Percentiles rank a stretch among this genome's conserved stretches.
phyloP scores from a whole-genome alignment of 2,113 vertebrate species.

The Chionis minor region DNA sequence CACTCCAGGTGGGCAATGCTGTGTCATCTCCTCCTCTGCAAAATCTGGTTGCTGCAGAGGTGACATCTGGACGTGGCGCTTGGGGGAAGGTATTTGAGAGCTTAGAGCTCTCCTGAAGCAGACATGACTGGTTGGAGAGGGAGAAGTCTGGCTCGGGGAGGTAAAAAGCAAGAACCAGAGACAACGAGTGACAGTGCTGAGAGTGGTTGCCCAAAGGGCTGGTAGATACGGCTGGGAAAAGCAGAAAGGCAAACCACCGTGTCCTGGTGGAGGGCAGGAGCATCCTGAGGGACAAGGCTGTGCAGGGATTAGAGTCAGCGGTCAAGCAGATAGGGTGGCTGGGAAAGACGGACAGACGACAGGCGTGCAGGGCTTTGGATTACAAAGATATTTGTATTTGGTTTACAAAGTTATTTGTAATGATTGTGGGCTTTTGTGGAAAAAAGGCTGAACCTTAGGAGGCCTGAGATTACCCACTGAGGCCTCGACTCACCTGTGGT shows the following conservation, averaged over 20 bases:
- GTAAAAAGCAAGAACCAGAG: not conserved
- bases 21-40: not conserved
- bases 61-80: not conserved
- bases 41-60: not conserved
- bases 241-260: not conserved
- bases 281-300: not conserved
- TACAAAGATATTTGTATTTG: not conserved
- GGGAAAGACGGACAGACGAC: not conserved
- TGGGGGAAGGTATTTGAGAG: not conserved
- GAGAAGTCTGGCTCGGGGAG: not conserved
- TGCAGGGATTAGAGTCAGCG: not conserved
- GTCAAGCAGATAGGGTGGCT: not conserved
- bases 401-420: not conserved
- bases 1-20: not conserved
- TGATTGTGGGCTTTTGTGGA: not conserved
- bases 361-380: not conserved
- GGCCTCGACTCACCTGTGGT: rapidly evolving
- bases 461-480: not conserved
- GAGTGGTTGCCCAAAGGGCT: not conserved
- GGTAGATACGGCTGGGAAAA: not conserved
- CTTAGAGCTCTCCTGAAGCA: not conserved
- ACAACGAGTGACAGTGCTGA: not conserved
- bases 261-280: not conserved
- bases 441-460: not conserved
- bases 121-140: not conserved